A percentile compares a stretch with the other conserved stretches of the same genome.
Conservation (phyloP, 2,888 invertebrate genomes). For the Drosophila ezoana region DNA sequence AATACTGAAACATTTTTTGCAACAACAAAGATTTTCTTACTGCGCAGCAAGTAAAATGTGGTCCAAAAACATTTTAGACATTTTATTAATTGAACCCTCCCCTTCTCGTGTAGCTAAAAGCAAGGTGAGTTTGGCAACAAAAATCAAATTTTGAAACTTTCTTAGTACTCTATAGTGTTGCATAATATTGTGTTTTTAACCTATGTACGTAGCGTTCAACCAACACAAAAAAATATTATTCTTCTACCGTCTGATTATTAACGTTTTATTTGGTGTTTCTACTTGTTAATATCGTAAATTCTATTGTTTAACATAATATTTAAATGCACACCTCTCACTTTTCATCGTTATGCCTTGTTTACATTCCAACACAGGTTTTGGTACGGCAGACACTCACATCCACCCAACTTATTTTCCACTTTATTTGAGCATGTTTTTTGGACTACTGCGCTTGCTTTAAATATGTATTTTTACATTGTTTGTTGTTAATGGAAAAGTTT, state of each 20-base stretch:
- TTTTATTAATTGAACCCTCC: slow-evolving; percentile 15
- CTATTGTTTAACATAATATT: slow-evolving; percentile 26
- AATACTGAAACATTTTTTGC: slow-evolving; percentile 41
- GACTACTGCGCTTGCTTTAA: slow-evolving; percentile 60
- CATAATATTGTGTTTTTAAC: slow-evolving; percentile 24
- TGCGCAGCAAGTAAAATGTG: slow-evolving; percentile 61
- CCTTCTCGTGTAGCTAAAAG: slow-evolving; percentile 31
- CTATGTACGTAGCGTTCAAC: background rate
- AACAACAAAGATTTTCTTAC: slow-evolving; percentile 40
- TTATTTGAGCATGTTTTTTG: slow-evolving; percentile 72
- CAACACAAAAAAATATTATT: background rate
- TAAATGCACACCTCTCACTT: slow-evolving; percentile 33
- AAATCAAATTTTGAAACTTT: slow-evolving; percentile 25
- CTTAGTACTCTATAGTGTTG: slow-evolving; percentile 41
- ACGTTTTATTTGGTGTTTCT: slow-evolving; percentile 32
- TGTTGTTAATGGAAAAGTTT: slow-evolving; percentile 52
- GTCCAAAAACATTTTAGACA: slow-evolving; percentile 56
- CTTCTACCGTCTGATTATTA: slow-evolving; percentile 37
- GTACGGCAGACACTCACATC: slow-evolving; percentile 37
- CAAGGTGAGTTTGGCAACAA: slow-evolving; percentile 65
- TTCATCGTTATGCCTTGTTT: slow-evolving; percentile 38
- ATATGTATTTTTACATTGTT: slow-evolving; percentile 35
- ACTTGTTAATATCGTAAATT: slow-evolving; percentile 17
- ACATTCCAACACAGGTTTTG: slow-evolving; percentile 61
- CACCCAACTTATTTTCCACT: slow-evolving; percentile 16